Base-by-base conservation (phyloP, 2,113 vertebrate species). In the Climacteris rufus region DNA sequence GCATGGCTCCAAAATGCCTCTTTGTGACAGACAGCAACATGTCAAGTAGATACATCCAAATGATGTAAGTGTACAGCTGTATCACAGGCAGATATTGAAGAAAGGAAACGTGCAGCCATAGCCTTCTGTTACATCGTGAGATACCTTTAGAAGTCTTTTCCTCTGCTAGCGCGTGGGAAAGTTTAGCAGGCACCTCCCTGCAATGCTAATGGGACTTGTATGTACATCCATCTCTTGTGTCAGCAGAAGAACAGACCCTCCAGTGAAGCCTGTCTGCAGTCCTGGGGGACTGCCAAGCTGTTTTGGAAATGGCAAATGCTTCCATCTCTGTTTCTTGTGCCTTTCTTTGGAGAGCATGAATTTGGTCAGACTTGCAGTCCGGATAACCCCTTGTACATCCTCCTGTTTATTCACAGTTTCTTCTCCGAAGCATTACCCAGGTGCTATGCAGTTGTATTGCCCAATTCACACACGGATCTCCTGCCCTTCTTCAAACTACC, bases 131-230 rank as follows among this genome's bases (percentile, higher is more conserved):
- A 89, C 70, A 61, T 89, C 4, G 0, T 63, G 72, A 90, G 86
- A 74, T 64, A 96, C 89, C 72, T 94, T 93, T 60, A 49, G 84
- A 61, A 64, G 75, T 5, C 61, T 89, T 70, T 77, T 70, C 69
- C 91, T 88, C 72, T 0, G 3, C 52, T 37, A 80, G 60, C 0
- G 23, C 12, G 17, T 96, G 95, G 88, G 95, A 97, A 95, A 94
- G 90, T 93, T 93, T 59, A 94, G 72, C 86, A 94, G 93, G 77
- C 72, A 72, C 69, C 88, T 96, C 90, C 92, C 84, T 96, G 83
- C 90, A 61, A 42, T 74, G 60, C 76, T 93, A 96, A 84, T 89
- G 86, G 92, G 81, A 93, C 65, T 95, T 70, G 37, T 50, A 79
- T 53, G 70, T 75, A 63, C 83, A 95, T 94, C 91, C 92, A 95